These are phyloP conservation scores for Scotopteryx bipunctaria DNA, from an alignment of 2,888 invertebrate genomes.

Conservation along the genomic window DNA sequence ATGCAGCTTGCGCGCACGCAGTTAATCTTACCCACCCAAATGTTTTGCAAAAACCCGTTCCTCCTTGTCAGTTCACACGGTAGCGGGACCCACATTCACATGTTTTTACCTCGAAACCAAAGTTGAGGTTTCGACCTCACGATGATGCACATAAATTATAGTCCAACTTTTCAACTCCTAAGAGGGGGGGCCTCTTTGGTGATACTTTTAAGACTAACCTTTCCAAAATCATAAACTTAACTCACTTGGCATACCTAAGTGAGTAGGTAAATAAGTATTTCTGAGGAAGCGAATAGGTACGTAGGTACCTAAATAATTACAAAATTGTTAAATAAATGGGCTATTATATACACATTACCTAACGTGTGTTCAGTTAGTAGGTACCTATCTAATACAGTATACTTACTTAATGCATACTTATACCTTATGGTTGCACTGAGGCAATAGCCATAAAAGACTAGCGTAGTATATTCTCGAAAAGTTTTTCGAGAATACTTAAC, in stretches of 20 bases:
- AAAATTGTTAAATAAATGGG: not conserved
- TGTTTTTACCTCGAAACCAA: conserved; percentile 14
- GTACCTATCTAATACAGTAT: not conserved
- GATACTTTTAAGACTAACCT: too few species aligned
- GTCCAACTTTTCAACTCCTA: not conserved
- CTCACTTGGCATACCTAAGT: too few species aligned
- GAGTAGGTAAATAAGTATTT: not conserved
- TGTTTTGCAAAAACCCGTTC: conserved; percentile 27
- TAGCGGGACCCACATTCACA: conserved; percentile 6
- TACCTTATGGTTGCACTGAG: too few species aligned
- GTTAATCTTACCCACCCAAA: conserved; percentile 19
- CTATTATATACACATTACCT: conserved; percentile 3
- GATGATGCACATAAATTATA: not conserved
- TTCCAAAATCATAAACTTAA: too few species aligned
- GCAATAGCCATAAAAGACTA: too few species aligned
- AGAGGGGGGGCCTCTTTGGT: too few species aligned
- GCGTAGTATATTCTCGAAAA: too few species aligned
- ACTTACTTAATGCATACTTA: not conserved
- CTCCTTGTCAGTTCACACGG: conserved; percentile 11
- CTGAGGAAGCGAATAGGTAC: not conserved
- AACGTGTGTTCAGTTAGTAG: not conserved
- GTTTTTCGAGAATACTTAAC: too few species aligned
- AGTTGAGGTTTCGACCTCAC: conserved; percentile 4
- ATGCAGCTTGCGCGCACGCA: conserved; percentile 2
- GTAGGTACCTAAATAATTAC: not conserved